Percentiles rank a stretch among this genome's conserved stretches.
Evolutionary conservation across 2,797 vertebrate genomes (phyloP).

Genomic region (Peromyscus nudipes): DNA sequence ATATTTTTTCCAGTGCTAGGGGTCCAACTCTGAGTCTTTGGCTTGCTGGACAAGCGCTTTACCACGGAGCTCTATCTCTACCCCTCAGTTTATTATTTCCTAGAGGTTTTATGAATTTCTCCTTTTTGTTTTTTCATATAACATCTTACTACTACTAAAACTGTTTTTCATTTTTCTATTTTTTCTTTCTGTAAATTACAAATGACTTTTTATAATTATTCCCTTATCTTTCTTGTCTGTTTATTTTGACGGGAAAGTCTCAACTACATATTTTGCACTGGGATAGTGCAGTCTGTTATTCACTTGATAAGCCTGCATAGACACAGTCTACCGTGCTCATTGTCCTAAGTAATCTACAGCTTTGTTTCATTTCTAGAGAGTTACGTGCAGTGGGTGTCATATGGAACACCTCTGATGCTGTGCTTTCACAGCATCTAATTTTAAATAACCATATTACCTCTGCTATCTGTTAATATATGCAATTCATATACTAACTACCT

Average conservation of each 20-base stretch:
- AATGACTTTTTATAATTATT: neutral
- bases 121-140: neutral
- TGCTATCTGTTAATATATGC: neutral
- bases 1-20: neutral
- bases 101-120: neutral
- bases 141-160: neutral
- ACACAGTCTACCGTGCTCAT: neutral
- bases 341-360: neutral
- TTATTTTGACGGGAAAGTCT: neutral
- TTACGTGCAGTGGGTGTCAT: neutral
- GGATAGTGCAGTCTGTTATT: neutral
- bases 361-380: neutral
- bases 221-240: neutral
- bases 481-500: neutral
- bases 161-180: neutral
- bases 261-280: neutral
- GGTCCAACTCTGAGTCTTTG: too few relatives aligned
- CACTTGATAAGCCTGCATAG: neutral
- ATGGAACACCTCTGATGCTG: neutral
- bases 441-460: neutral
- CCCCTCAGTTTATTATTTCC: neutral
- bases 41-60: neutral
- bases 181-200: neutral
- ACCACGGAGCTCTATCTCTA: neutral
- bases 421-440: constrained; percentile 11